Conservation (phyloP, 2,797 vertebrate genomes). For the Acropternis orthonyx region DNA sequence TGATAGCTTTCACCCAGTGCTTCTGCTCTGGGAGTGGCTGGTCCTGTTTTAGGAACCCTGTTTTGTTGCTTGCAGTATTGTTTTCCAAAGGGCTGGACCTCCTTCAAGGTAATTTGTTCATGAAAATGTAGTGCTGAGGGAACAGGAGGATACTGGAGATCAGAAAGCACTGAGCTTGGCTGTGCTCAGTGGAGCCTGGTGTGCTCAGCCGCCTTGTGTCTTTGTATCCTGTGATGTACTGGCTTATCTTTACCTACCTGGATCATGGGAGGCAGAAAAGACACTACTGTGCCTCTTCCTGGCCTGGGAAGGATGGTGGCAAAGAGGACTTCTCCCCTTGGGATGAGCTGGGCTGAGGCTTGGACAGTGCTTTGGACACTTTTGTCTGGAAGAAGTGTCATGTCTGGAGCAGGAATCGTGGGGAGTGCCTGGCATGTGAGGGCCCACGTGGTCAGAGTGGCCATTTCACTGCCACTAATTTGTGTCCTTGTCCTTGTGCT, state of each 20-base stretch:
- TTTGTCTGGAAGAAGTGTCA: neutral
- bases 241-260: neutral
- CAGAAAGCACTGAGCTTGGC: neutral
- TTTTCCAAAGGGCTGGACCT: neutral
- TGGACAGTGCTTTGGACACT: neutral
- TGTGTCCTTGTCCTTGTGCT: neutral
- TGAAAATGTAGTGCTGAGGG: neutral
- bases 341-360: neutral
- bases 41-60: neutral
- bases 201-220: neutral
- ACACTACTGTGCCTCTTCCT: neutral
- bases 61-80: neutral
- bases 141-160: neutral
- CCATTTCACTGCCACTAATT: neutral
- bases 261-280: neutral
- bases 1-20: neutral
- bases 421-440: neutral
- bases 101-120: neutral
- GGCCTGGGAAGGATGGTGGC: neutral
- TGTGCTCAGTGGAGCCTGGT: neutral
- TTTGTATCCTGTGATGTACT: neutral
- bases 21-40: neutral
- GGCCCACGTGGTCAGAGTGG: rapidly evolving
- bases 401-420: neutral
- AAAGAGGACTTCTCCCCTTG: neutral